Conservation (phyloP, 2,888 invertebrate species). For the Oxystoma pomonae region DNA sequence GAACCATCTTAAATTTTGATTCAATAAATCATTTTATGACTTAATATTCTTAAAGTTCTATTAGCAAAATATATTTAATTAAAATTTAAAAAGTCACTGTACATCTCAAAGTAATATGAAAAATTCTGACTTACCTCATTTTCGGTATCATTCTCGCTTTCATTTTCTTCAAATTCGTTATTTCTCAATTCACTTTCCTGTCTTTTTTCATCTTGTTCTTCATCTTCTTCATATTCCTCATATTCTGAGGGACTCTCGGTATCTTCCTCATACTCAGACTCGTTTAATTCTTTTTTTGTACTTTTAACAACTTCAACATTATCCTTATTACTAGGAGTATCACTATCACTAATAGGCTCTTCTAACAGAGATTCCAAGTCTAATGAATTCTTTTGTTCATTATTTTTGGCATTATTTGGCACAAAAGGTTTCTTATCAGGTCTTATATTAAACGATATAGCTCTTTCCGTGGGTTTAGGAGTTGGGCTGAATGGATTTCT, state of each 20-base stretch:
- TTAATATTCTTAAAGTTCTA: too few species aligned
- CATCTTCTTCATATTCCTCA: slow-evolving; percentile 19
- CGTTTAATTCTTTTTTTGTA: slow-evolving; percentile 11
- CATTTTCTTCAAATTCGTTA: slow-evolving; percentile 2
- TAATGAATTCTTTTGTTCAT: slow-evolving; percentile 35
- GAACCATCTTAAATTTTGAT: too few species aligned
- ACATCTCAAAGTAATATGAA: neutral
- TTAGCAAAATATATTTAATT: too few species aligned
- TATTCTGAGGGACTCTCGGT: slow-evolving; percentile 9
- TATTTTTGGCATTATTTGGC: slow-evolving; percentile 27
- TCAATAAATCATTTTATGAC: too few species aligned
- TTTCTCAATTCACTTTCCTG: slow-evolving; percentile 13
- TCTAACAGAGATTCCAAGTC: slow-evolving; percentile 57
- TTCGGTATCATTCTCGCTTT: slow-evolving; percentile 25
- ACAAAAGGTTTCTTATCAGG: slow-evolving; percentile 32
- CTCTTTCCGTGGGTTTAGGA: slow-evolving; percentile 32
- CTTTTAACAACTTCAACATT: slow-evolving; percentile 56
- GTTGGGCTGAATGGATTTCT: slow-evolving; percentile 36
- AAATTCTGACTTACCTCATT: slow-evolving; percentile 1
- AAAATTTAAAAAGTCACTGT: neutral
- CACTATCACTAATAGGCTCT: slow-evolving; percentile 54
- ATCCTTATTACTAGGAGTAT: slow-evolving; percentile 43
- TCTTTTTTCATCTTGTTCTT: slow-evolving; percentile 25
- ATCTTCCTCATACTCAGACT: slow-evolving; percentile 16
- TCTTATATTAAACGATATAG: slow-evolving; percentile 31